These are phyloP conservation scores for Tupaia chinensis DNA, from an alignment of 2,113 vertebrate genomes.

Conservation along the genomic window DNA sequence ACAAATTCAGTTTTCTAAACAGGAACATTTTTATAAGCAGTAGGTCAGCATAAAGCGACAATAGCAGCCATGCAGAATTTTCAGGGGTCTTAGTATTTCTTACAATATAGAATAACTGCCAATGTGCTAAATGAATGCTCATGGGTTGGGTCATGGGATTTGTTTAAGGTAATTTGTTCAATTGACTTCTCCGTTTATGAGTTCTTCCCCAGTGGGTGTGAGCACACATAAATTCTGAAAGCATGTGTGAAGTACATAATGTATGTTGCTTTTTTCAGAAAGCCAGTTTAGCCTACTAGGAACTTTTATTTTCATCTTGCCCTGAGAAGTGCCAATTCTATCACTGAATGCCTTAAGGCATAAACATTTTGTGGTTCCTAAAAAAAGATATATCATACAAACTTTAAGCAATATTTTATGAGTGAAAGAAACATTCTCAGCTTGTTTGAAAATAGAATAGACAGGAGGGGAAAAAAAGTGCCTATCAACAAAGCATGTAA, in stretches of 20 bases:
- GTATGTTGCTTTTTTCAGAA: neutral
- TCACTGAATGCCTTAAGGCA: conserved; percentile 38
- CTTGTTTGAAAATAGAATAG: conserved; percentile 67
- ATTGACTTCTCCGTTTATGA: conserved; percentile 19
- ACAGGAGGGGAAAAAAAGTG: conserved; percentile 33
- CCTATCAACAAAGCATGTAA: conserved; percentile 57
- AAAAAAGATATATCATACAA: conserved; percentile 62
- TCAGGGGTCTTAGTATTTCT: neutral
- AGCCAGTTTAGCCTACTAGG: neutral
- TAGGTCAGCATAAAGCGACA: neutral
- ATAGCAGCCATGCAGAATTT: neutral
- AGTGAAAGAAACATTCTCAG: conserved; percentile 64
- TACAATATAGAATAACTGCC: neutral
- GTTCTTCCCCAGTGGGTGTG: neutral
- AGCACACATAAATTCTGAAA: neutral
- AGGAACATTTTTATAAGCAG: neutral
- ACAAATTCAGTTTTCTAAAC: neutral
- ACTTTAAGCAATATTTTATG: conserved; percentile 63
- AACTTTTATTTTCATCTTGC: conserved; percentile 43
- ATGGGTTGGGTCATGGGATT: neutral
- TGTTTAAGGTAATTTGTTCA: conserved; percentile 42
- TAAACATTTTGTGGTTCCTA: conserved; percentile 65
- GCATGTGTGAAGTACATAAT: neutral
- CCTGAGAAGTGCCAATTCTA: neutral
- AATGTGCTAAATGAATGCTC: neutral